These are phyloP conservation scores for Arvicanthis niloticus DNA, from an alignment of 2,113 vertebrate species.

Conservation along the genomic window DNA sequence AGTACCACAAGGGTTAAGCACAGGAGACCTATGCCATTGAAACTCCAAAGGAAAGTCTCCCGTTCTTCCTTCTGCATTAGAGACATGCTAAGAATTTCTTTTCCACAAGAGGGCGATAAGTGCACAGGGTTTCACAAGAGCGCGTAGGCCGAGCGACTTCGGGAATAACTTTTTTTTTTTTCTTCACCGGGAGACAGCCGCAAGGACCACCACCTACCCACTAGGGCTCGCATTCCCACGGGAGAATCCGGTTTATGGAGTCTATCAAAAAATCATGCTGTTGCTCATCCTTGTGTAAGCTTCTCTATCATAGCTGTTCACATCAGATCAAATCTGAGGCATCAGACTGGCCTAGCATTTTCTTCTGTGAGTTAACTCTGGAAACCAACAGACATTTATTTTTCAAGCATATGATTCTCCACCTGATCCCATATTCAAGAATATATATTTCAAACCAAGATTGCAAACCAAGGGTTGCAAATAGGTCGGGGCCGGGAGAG, in stretches of 20 bases:
- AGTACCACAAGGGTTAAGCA: too few species aligned
- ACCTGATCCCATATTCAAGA: neutral
- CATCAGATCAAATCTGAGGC: neutral
- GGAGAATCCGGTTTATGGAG: neutral
- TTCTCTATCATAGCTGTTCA: neutral
- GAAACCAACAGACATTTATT: neutral
- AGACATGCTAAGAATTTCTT: neutral
- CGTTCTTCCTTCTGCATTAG: neutral
- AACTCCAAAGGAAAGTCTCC: too few species aligned
- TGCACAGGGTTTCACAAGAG: conserved; percentile 49
- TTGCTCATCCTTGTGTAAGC: neutral
- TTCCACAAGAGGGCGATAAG: conserved; percentile 78
- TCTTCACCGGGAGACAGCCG: fast-evolving
- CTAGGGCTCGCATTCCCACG: neutral
- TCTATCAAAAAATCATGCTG: neutral
- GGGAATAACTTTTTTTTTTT: neutral
- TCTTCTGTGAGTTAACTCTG: neutral
- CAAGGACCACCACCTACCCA: neutral
- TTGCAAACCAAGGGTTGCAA: neutral
- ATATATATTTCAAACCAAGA: neutral
- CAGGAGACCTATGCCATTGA: neutral
- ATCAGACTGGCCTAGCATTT: neutral
- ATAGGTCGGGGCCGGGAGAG: neutral
- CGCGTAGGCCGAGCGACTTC: fast-evolving
- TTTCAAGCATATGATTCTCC: neutral